These are phyloP conservation scores for Drosophila infuscata DNA, from an alignment of 2,888 invertebrate species.

Conservation along the genomic window DNA sequence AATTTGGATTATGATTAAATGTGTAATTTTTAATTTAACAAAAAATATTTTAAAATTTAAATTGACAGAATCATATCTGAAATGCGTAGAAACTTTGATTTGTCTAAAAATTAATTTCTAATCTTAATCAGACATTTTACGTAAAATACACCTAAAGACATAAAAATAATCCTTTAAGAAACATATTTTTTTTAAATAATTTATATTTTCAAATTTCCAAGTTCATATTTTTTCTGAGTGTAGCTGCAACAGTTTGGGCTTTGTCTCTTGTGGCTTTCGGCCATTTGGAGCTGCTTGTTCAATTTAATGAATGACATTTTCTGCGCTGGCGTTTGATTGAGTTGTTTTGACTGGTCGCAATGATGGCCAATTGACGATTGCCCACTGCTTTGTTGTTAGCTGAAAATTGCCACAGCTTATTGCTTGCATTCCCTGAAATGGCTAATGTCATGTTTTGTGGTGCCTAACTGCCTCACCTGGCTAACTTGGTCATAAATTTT, in stretches of 20 bases:
- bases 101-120: neutral
- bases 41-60: neutral
- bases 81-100: neutral
- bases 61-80: neutral
- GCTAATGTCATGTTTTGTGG: constrained; percentile 16
- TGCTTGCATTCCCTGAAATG: constrained; percentile 16
- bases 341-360: constrained; percentile 70
- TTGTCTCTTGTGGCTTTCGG: constrained; percentile 52
- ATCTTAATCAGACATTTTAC: neutral
- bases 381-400: constrained; percentile 57
- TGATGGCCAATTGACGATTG: constrained; percentile 66
- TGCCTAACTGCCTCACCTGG: constrained; percentile 14
- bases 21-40: no score
- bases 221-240: neutral
- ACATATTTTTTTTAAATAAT: neutral
- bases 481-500: constrained; percentile 53
- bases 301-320: constrained; percentile 76
- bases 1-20: neutral
- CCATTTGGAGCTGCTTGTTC: constrained; percentile 63
- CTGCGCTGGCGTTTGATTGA: constrained; percentile 69
- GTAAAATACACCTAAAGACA: no score
- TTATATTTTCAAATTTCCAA: neutral
- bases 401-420: constrained; percentile 34
- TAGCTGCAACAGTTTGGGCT: constrained; percentile 43
- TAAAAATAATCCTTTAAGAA: neutral